phyloP scores from a whole-genome alignment of 2,888 invertebrate genomes.

The Andrena fulva region DNA sequence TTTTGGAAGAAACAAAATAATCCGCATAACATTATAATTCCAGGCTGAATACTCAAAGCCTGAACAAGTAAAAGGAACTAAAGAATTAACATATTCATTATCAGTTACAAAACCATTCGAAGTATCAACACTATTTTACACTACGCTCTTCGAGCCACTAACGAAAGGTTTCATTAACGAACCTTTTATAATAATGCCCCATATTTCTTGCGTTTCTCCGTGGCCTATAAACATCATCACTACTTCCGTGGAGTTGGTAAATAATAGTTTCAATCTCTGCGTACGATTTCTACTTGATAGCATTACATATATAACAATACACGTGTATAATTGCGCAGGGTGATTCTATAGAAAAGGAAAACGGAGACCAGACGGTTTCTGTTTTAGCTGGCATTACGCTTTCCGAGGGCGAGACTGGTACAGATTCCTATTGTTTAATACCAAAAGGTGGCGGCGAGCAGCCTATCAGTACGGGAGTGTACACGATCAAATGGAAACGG shows the following conservation, averaged over 20 bases:
- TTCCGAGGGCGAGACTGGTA: constrained; percentile 85
- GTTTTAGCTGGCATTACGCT: constrained; percentile 83
- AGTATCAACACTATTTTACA: constrained; percentile 88
- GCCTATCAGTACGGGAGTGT: constrained; percentile 86
- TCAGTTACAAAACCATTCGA: constrained; percentile 90
- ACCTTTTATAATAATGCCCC: constrained; percentile 89
- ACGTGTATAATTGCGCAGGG: constrained; percentile 68
- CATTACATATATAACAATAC: not conserved
- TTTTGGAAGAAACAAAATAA: constrained; percentile 4
- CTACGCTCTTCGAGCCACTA: constrained; percentile 88
- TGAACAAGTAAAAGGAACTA: constrained; percentile 84
- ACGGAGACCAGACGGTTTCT: constrained; percentile 68
- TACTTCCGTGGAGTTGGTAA: constrained; percentile 88
- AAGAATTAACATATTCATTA: constrained; percentile 87
- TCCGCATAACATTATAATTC: constrained; percentile 36
- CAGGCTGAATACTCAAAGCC: constrained; percentile 81
- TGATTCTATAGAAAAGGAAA: constrained; percentile 77
- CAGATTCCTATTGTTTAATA: constrained; percentile 86
- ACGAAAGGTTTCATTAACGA: constrained; percentile 89
- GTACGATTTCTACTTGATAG: constrained; percentile 9
- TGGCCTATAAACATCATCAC: constrained; percentile 89
- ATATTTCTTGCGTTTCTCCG: constrained; percentile 89
- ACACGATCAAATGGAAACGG: constrained; percentile 87
- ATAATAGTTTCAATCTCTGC: constrained; percentile 50
- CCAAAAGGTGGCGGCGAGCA: constrained; percentile 84